phyloP scores from a whole-genome alignment of 2,113 vertebrate species.

The Dasypus novemcinctus region DNA sequence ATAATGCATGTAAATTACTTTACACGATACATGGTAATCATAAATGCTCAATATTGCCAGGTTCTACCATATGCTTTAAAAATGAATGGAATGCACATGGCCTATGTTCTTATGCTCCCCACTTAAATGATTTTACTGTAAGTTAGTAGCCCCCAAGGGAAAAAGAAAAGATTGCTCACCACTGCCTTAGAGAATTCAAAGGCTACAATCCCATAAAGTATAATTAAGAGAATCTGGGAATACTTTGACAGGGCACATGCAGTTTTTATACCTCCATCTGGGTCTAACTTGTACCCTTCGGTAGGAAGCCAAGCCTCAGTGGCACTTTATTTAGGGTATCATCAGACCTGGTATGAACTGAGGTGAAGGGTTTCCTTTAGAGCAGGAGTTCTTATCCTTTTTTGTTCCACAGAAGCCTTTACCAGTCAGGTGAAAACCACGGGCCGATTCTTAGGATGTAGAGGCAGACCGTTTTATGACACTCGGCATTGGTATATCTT shows the following conservation, averaged over 20 bases:
- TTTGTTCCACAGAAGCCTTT: too few relatives aligned
- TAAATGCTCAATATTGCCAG: neutral
- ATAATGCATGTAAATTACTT: neutral
- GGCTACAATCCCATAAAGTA: neutral
- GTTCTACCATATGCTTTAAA: neutral
- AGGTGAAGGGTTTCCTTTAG: neutral
- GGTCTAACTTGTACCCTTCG: neutral
- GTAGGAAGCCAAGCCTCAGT: neutral
- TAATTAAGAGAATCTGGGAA: neutral
- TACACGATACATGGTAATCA: neutral
- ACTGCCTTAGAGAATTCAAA: neutral
- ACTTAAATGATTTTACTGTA: neutral
- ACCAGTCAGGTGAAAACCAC: too few relatives aligned
- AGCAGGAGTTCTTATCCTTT: neutral
- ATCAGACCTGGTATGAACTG: neutral
- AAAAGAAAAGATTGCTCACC: neutral
- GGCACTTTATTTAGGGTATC: neutral
- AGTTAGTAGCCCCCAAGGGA: neutral
- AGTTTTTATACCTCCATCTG: neutral
- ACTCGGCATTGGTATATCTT: too few relatives aligned
- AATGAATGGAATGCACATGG: neutral
- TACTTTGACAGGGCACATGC: neutral
- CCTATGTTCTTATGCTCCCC: neutral
- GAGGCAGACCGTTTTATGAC: too few relatives aligned
- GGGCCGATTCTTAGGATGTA: too few relatives aligned